Conservation (phyloP, 1,140 invertebrate species). For the Pogonomyrmex barbatus region DNA sequence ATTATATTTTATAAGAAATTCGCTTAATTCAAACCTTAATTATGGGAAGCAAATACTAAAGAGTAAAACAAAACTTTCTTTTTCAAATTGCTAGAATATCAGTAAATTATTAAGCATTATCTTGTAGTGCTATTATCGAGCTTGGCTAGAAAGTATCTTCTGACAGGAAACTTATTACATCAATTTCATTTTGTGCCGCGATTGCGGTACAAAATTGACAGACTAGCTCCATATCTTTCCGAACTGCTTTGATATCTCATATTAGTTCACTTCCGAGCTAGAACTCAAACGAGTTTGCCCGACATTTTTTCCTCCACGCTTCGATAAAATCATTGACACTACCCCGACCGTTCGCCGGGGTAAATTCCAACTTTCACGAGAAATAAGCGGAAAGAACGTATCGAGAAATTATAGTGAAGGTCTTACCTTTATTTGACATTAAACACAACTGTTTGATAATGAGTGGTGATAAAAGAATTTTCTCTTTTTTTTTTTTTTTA, state of each 20-base stretch:
- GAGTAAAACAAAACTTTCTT: background rate
- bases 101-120: background rate
- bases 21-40: background rate
- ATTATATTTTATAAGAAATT: background rate
- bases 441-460: background rate
- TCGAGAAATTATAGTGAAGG: background rate
- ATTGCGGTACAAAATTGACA: no score
- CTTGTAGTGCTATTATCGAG: background rate
- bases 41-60: background rate
- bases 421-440: slow-evolving; percentile 1
- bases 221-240: background rate
- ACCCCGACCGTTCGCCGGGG: background rate
- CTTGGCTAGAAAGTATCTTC: background rate
- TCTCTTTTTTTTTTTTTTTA: background rate
- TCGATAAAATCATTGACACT: background rate
- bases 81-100: background rate
- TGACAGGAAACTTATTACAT: background rate
- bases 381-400: background rate
- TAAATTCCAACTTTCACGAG: slow-evolving; percentile 46
- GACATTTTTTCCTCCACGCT: slow-evolving; percentile 21
- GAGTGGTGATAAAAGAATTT: background rate
- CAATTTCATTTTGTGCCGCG: background rate
- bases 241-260: background rate
- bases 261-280: background rate
- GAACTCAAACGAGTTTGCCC: slow-evolving; percentile 31